Evolutionary conservation across 2,888 invertebrate species (phyloP).

Genomic region (Drosophila robusta): DNA sequence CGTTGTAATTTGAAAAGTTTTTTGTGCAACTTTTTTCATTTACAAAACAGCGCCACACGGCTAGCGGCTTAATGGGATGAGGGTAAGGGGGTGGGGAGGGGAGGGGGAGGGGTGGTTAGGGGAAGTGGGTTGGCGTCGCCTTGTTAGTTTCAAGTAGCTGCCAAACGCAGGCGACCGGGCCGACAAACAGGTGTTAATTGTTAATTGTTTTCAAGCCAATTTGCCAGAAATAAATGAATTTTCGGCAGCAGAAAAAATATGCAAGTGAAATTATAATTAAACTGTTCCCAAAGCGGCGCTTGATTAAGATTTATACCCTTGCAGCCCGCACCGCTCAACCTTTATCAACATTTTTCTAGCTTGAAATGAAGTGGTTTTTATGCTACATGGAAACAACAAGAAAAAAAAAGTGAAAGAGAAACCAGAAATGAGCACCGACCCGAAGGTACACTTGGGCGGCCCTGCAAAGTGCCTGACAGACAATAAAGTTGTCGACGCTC

Average conservation of each 20-base stretch:
- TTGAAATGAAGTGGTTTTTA: constrained; percentile 16
- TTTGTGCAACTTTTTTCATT: constrained; percentile 79
- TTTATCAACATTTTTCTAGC: neutral
- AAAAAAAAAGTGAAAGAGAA: constrained; percentile 3
- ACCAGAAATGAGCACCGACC: constrained; percentile 8
- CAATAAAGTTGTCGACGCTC: constrained; percentile 52
- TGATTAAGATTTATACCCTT: constrained; percentile 43
- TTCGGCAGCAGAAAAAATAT: constrained; percentile 17
- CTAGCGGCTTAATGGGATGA: neutral
- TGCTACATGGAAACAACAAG: constrained; percentile 2
- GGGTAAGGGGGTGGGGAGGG: neutral
- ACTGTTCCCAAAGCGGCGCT: constrained; percentile 59
- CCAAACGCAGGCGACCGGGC: constrained; percentile 58
- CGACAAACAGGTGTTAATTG: constrained; percentile 78
- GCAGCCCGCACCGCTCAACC: neutral
- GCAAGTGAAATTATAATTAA: constrained; percentile 73
- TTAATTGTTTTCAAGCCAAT: constrained; percentile 81
- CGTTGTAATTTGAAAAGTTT: constrained; percentile 82
- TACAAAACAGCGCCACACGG: constrained; percentile 48
- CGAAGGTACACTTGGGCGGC: constrained; percentile 18
- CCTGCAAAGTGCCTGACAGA: constrained; percentile 29
- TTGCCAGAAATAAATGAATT: constrained; percentile 74
- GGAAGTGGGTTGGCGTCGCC: neutral
- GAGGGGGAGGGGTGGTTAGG: neutral
- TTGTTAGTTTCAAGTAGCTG: constrained; percentile 76